Evolutionary conservation across 2,797 vertebrate genomes (phyloP), one percentile per base, ranked within the genome.

Genomic region (Eremophila alpestris): DNA sequence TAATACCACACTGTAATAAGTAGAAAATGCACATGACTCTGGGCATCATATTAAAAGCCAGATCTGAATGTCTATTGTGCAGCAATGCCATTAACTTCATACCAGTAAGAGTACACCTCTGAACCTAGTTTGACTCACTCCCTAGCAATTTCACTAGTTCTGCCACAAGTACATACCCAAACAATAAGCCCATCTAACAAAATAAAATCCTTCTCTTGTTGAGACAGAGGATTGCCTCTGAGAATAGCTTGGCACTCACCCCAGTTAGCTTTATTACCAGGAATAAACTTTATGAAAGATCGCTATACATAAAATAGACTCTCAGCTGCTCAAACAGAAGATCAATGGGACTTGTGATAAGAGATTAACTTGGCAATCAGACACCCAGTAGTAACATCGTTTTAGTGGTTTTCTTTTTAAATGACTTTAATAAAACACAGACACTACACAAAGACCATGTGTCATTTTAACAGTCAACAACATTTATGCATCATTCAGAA

Each of bases 261-360:
- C 98, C 97, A 96, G 96, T 95, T 94, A 95, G 96, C 97, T 97
- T 97, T 97, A 98, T 96, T 97, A 97, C 98, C 98, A 98, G 97
- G 98, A 98, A 98, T 98, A 98, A 98, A 98, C 97, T 97, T 97
- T 97, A 98, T 97, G 97, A 98, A 98, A 98, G 97, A 97, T 95
- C 67, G 97, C 96, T 96, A 96, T 93, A 97, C 97, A 97, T 97
- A 97, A 97, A 97, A 96, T 85, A 98, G 97, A 97, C 96, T 91
- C 97, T 97, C 98, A 98, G 98, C 98, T 98, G 98, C 96, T 98
- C 97, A 96, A 98, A 97, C 96, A 97, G 96, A 97, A 98, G 97
- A 97, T 98, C 98, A 98, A 97, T 98, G 97, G 97, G 97, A 97
- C 96, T 93, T 97, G 95, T 90, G 97, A 98, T 97, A 98, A 97